Conservation (phyloP, 2,888 invertebrate species). For the Pharmacophagus antenor region DNA sequence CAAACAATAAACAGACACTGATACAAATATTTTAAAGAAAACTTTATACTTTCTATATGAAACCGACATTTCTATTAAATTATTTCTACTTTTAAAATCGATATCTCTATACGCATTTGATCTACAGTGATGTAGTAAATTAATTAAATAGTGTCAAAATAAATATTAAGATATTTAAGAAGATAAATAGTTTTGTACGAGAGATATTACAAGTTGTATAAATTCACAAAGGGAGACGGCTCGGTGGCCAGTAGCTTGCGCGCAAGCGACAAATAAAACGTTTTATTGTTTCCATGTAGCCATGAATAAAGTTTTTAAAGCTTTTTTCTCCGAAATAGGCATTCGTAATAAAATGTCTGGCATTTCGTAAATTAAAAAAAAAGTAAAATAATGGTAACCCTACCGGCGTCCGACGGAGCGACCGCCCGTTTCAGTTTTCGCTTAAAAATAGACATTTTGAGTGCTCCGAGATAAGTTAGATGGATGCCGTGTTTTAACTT, state of each 20-base stretch:
- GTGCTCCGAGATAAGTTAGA: constrained; percentile 75
- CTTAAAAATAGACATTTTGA: constrained; percentile 78
- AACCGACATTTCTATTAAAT: no score
- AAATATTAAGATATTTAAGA: not conserved
- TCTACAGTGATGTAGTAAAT: no score
- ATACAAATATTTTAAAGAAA: no score
- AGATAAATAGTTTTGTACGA: not conserved
- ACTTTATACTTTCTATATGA: no score
- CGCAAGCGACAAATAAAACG: constrained; percentile 16
- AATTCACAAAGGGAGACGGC: constrained; percentile 1
- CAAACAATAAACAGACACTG: no score
- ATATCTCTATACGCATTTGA: no score
- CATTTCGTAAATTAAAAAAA: constrained; percentile 25
- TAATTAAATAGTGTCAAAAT: not conserved
- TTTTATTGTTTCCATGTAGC: constrained; percentile 29
- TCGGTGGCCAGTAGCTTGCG: constrained; percentile 11
- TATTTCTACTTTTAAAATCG: no score
- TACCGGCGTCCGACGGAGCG: constrained; percentile 28
- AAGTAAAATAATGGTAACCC: constrained; percentile 12
- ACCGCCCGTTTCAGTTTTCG: constrained; percentile 51
- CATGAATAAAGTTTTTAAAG: constrained; percentile 25
- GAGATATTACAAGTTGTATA: not conserved
- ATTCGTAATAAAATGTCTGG: constrained; percentile 28
- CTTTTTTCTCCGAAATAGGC: constrained; percentile 28
- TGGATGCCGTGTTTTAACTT: constrained; percentile 62